phyloP scores from a whole-genome alignment of 2,797 vertebrate genomes.

The Cossypha heuglini region DNA sequence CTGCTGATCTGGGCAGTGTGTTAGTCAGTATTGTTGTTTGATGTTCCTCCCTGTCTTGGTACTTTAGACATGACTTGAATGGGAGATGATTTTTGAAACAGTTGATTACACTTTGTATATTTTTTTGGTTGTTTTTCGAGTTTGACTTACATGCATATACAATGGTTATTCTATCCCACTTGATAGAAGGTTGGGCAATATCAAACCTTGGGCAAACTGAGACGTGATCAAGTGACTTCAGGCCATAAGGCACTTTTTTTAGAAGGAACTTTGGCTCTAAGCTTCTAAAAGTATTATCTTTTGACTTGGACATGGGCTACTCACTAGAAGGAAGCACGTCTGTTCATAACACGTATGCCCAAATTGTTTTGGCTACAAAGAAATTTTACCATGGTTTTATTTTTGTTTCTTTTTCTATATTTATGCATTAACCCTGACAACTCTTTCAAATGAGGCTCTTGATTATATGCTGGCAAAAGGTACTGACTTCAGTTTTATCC shows the following conservation, averaged over 20 bases:
- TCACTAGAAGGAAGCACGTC: neutral
- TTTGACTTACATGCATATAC: neutral
- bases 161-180: conserved; percentile 28
- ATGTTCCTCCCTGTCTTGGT: conserved; percentile 39
- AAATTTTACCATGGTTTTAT: neutral
- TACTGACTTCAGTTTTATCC: neutral
- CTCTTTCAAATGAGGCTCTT: conserved; percentile 21
- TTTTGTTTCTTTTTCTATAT: neutral
- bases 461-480: neutral
- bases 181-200: neutral
- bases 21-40: conserved; percentile 46
- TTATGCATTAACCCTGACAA: neutral
- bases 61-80: conserved; percentile 37
- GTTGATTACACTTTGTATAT: conserved; percentile 7
- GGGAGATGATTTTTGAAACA: conserved; percentile 17
- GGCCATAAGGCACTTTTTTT: neutral
- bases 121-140: neutral
- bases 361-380: neutral
- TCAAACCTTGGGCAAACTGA: neutral
- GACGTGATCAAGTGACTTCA: neutral
- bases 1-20: conserved; percentile 14
- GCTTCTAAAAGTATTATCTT: neutral
- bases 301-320: neutral
- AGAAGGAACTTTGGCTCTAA: neutral
- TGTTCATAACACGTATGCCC: neutral